Evolutionary conservation across 1,140 invertebrate species (phyloP).

Genomic region (Notospermus geniculatus): DNA sequence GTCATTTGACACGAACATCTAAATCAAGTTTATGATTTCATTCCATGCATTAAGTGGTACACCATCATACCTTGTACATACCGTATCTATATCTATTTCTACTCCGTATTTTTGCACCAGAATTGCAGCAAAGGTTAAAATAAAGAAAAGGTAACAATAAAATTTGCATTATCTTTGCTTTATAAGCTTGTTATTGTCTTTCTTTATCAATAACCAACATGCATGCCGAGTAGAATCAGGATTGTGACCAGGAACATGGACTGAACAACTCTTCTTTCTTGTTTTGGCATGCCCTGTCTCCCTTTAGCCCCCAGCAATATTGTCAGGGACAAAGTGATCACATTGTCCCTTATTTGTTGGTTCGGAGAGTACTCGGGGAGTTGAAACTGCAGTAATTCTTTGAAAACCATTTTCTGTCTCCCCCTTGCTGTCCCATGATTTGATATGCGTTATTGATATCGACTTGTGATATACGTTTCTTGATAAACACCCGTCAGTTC

Average conservation of each 20-base stretch:
- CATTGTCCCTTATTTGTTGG: too few species aligned
- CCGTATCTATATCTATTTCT: neutral
- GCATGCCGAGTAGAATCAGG: neutral
- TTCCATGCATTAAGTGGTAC: neutral
- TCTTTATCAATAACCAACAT: neutral
- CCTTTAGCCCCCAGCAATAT: slow-evolving; percentile 1
- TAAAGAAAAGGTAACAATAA: slow-evolving; percentile 2
- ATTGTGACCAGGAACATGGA: too few species aligned
- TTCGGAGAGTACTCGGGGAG: too few species aligned
- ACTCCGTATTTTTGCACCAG: neutral
- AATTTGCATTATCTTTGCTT: neutral
- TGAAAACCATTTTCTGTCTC: too few species aligned
- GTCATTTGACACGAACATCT: slow-evolving; percentile 7
- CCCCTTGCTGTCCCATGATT: too few species aligned
- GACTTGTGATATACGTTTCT: too few species aligned
- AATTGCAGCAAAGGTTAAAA: slow-evolving; percentile 10
- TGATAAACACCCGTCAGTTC: too few species aligned
- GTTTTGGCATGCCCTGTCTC: neutral
- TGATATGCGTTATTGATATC: too few species aligned
- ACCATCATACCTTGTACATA: neutral
- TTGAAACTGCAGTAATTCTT: too few species aligned
- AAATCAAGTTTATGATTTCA: neutral
- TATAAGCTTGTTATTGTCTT: neutral
- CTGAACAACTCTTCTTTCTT: too few species aligned
- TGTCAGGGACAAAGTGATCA: too few species aligned